phyloP scores from a whole-genome alignment of 2,888 invertebrate genomes.

The Pasiphila rectangulata region DNA sequence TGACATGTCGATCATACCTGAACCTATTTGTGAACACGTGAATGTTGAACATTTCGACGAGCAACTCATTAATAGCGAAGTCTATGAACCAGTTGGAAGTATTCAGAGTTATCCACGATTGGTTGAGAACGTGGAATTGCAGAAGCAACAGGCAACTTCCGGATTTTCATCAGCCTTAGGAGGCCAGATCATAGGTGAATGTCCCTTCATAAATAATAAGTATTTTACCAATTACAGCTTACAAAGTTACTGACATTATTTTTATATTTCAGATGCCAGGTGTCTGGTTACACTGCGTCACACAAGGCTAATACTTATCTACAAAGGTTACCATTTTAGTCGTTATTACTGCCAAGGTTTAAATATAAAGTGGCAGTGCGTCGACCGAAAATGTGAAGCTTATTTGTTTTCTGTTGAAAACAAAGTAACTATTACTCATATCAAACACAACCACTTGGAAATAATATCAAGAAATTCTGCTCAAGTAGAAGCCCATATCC shows the following conservation, averaged over 20 bases:
- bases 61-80: not conserved
- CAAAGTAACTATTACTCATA: constrained; percentile 13
- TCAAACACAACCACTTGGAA: constrained; percentile 10
- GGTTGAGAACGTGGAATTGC: not conserved
- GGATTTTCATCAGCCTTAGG: not conserved
- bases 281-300: constrained; percentile 7
- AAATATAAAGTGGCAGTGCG: constrained; percentile 32
- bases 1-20: constrained; percentile 8
- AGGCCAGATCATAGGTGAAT: constrained; percentile 7
- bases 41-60: not conserved
- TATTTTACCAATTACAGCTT: not conserved
- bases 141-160: not conserved
- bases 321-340: constrained; percentile 30
- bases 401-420: constrained; percentile 14
- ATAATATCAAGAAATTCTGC: not conserved
- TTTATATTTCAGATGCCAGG: constrained; percentile 12
- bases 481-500: not conserved
- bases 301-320: constrained; percentile 22
- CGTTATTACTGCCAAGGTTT: constrained; percentile 12
- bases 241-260: not conserved
- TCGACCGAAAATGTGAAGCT: constrained; percentile 24
- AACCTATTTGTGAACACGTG: constrained; percentile 1
- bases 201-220: not conserved
- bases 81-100: not conserved
- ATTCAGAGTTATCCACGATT: not conserved